Conservation (phyloP, 37 sponge, comb jelly and placozoan species). For the Cliona cf. orientalis region DNA sequence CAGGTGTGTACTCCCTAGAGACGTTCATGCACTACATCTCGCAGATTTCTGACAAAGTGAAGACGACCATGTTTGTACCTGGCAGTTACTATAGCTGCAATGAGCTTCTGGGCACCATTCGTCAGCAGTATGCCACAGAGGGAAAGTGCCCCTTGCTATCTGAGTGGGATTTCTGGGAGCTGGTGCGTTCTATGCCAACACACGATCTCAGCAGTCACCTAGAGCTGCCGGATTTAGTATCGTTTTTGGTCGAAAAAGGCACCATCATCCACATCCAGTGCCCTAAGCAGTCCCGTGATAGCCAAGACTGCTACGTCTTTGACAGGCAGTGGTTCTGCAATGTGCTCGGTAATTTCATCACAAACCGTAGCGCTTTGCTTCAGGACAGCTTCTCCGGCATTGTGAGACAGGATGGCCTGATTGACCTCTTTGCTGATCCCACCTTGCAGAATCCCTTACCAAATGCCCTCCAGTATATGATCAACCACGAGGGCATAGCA, state of each 20-base stretch:
- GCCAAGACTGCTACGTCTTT: slow-evolving; percentile 18
- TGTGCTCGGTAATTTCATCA: slow-evolving; percentile 14
- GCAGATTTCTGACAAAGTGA: background rate
- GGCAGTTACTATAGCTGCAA: slow-evolving; percentile 43
- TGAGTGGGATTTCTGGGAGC: slow-evolving; percentile 47
- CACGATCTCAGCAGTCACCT: slow-evolving; percentile 45
- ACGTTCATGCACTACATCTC: background rate
- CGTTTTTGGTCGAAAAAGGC: slow-evolving; percentile 22
- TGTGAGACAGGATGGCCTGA: slow-evolving; percentile 24
- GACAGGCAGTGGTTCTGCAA: slow-evolving; percentile 56
- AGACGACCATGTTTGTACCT: slow-evolving; percentile 22
- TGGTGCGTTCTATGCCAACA: slow-evolving; percentile 38
- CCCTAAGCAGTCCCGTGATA: background rate
- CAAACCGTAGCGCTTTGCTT: background rate
- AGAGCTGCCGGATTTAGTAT: slow-evolving; percentile 46
- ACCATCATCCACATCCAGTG: slow-evolving; percentile 22
- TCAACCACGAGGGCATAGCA: slow-evolving; percentile 36
- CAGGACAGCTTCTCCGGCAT: slow-evolving; percentile 19
- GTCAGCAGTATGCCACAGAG: background rate
- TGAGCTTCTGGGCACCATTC: background rate
- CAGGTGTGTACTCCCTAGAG: background rate
- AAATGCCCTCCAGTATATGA: slow-evolving; percentile 16
- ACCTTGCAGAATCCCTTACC: slow-evolving; percentile 11
- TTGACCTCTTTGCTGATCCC: slow-evolving; percentile 39
- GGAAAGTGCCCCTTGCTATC: slow-evolving; percentile 25